A percentile compares a stretch with the other conserved stretches of the same genome.
Conservation (phyloP, 2,888 invertebrate genomes). For the Hyposoter dolosus region DNA sequence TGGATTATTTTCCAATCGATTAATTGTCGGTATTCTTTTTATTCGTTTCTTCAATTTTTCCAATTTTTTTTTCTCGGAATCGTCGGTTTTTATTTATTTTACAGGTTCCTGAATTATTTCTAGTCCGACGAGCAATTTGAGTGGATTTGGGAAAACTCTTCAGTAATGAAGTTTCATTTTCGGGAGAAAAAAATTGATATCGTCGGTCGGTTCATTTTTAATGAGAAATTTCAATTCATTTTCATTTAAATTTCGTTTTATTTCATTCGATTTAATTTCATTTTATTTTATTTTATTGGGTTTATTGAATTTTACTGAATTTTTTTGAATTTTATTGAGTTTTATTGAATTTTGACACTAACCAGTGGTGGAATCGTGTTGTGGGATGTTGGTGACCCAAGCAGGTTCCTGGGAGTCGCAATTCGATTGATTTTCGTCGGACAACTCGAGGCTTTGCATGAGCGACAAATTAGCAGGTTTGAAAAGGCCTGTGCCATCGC, state of each 20-base stretch:
- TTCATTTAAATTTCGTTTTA: too few species aligned
- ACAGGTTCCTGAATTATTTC: too few species aligned
- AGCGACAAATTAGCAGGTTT: slow-evolving; percentile 82
- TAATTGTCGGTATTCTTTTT: background rate
- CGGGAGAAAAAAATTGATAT: too few species aligned
- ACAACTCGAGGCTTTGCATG: slow-evolving; percentile 81
- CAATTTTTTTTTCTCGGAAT: background rate
- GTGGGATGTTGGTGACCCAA: slow-evolving; percentile 88
- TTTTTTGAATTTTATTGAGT: background rate
- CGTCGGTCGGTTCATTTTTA: too few species aligned
- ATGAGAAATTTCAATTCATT: too few species aligned
- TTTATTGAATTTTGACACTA: slow-evolving; percentile 38
- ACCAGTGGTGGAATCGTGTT: slow-evolving; percentile 85
- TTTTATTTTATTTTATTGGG: too few species aligned
- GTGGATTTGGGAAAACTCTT: too few species aligned
- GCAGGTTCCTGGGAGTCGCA: slow-evolving; percentile 87
- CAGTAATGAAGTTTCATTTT: too few species aligned
- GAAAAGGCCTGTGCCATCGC: slow-evolving; percentile 85
- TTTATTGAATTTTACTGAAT: background rate
- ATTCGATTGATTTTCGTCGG: slow-evolving; percentile 82
- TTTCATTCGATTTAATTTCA: too few species aligned
- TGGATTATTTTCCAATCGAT: background rate
- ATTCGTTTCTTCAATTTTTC: background rate
- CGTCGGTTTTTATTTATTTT: too few species aligned
- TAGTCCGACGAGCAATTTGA: too few species aligned